phyloP scores from a whole-genome alignment of 2,888 invertebrate genomes.

The Cosmorhoe ocellata region DNA sequence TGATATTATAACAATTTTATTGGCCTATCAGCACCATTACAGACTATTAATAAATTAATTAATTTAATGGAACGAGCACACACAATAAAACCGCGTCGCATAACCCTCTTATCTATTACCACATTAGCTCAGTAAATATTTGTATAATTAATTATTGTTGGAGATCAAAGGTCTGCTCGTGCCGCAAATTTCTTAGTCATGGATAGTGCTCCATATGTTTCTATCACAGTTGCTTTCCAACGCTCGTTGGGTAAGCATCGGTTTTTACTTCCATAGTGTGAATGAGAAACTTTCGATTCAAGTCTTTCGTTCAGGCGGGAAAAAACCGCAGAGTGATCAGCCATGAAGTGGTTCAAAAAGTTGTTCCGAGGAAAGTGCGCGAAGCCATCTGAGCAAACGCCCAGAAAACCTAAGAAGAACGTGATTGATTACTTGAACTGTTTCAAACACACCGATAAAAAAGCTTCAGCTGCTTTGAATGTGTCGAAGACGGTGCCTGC shows the following conservation, averaged over 20 bases:
- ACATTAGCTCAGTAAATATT: conserved; percentile 65
- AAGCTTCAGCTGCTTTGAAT: conserved; percentile 39
- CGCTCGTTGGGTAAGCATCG: conserved; percentile 44
- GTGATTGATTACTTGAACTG: conserved; percentile 44
- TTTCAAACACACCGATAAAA: conserved; percentile 31
- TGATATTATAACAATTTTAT: conserved; percentile 37
- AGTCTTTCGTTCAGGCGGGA: conserved; percentile 84
- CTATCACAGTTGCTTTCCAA: conserved; percentile 51
- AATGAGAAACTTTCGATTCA: conserved; percentile 84
- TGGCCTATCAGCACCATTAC: conserved; percentile 35
- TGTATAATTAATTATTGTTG: conserved; percentile 62
- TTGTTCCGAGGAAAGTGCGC: conserved; percentile 81
- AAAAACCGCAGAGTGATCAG: conserved; percentile 83
- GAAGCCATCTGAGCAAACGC: conserved; percentile 58
- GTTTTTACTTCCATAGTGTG: conserved; percentile 50
- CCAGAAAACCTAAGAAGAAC: conserved; percentile 39
- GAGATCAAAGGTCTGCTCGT: conserved; percentile 77
- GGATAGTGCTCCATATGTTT: conserved; percentile 28
- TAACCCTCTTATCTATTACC: conserved; percentile 58
- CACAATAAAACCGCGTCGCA: conserved; percentile 68
- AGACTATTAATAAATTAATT: conserved; percentile 63
- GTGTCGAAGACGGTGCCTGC: conserved; percentile 32
- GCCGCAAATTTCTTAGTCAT: conserved; percentile 57
- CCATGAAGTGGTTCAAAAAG: conserved; percentile 86
- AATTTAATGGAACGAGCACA: conserved; percentile 59